Percentiles rank a stretch among this genome's conserved stretches.
Conservation (phyloP, 2,113 vertebrate species). For the Chloropsis cyanopogon region DNA sequence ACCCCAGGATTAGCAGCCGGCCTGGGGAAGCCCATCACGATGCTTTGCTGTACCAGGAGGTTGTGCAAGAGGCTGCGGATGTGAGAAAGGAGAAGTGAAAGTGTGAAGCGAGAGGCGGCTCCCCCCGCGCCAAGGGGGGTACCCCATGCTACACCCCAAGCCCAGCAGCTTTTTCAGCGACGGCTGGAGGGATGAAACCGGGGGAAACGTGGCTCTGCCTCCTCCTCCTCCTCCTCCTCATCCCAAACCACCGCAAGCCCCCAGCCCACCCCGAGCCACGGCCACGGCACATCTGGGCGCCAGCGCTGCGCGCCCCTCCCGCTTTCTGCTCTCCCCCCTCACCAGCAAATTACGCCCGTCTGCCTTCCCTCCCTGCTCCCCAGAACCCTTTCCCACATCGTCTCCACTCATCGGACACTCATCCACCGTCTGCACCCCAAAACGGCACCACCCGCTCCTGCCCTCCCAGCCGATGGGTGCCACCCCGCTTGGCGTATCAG, state of each 20-base stretch:
- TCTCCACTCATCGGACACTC: neutral
- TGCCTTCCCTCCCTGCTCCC: neutral
- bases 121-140: neutral
- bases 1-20: neutral
- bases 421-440: neutral
- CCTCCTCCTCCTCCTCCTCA: neutral
- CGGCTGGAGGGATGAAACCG: neutral
- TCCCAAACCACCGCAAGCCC: neutral
- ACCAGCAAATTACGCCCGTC: neutral
- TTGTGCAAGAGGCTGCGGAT: conserved; percentile 26
- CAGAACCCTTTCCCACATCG: neutral
- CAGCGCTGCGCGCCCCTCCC: neutral
- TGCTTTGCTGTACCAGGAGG: neutral
- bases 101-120: neutral
- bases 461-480: neutral
- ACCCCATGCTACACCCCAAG: neutral
- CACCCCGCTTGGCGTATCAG: neutral
- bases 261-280: neutral
- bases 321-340: neutral
- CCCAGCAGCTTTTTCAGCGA: neutral
- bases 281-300: neutral
- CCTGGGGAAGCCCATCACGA: neutral
- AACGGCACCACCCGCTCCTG: accelerated
- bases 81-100: conserved; percentile 61
- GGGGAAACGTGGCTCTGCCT: neutral